Evolutionary conservation across 2,888 invertebrate genomes (phyloP).

Genomic region (Syrphus vitripennis): DNA sequence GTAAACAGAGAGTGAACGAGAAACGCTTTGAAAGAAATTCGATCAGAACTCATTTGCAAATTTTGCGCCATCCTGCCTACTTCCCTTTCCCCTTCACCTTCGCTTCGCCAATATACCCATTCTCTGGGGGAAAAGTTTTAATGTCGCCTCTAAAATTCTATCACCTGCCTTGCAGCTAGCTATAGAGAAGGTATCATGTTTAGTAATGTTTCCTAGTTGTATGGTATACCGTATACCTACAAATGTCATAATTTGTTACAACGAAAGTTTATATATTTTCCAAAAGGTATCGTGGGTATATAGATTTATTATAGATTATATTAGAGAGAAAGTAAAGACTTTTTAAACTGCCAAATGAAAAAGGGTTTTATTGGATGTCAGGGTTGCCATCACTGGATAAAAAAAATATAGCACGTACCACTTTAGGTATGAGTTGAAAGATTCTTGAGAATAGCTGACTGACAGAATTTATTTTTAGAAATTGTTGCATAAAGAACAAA

Average conservation of each 20-base stretch:
- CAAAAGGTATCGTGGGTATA: background rate
- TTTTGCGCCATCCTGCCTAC: background rate
- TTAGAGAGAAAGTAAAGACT: background rate
- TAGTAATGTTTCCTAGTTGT: constrained; percentile 56
- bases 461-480: no score
- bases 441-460: no score
- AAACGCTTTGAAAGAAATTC: constrained; percentile 27
- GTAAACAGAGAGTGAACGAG: background rate
- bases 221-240: no score
- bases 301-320: background rate
- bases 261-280: constrained; percentile 12
- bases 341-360: background rate
- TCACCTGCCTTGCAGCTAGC: background rate
- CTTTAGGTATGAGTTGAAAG: no score
- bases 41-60: constrained; percentile 49
- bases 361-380: background rate
- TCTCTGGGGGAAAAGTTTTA: constrained; percentile 37
- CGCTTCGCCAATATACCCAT: background rate
- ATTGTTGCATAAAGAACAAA: no score
- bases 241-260: constrained; percentile 63
- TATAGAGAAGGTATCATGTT: constrained; percentile 43
- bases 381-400: no score
- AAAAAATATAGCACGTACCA: no score
- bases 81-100: no score
- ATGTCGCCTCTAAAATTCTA: constrained; percentile 14